These are phyloP conservation scores for Linnaemya vulpina DNA, from an alignment of 2,888 invertebrate genomes.

Conservation along the genomic window DNA sequence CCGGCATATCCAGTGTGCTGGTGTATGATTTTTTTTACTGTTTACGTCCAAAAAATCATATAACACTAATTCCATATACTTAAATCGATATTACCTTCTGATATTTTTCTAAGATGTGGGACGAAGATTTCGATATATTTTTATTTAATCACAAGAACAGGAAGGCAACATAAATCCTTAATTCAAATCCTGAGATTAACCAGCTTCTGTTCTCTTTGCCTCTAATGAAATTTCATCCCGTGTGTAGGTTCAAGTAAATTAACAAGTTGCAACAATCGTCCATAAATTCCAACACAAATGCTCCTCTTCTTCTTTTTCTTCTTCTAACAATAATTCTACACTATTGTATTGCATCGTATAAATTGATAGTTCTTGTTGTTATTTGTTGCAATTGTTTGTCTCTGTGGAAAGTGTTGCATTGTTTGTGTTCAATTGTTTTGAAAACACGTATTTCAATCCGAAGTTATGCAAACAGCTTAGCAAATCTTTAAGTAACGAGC, in stretches of 20 bases:
- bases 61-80: too few species aligned
- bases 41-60: too few species aligned
- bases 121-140: too few species aligned
- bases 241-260: slow-evolving; percentile 24
- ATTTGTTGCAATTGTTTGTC: slow-evolving; percentile 57
- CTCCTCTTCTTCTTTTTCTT: slow-evolving; percentile 34
- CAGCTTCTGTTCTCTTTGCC: background rate
- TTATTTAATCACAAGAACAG: background rate
- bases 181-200: background rate
- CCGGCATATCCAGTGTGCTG: too few species aligned
- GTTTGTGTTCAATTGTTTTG: slow-evolving; percentile 64
- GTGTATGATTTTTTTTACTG: too few species aligned
- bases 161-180: too few species aligned
- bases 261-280: slow-evolving; percentile 50
- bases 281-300: slow-evolving; percentile 53
- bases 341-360: slow-evolving; percentile 59
- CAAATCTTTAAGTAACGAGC: slow-evolving; percentile 32
- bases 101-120: too few species aligned
- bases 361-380: slow-evolving; percentile 20
- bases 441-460: slow-evolving; percentile 51
- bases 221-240: slow-evolving; percentile 1
- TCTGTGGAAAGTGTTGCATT: slow-evolving; percentile 55
- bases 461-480: slow-evolving; percentile 31
- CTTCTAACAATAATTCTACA: slow-evolving; percentile 56
- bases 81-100: too few species aligned